Conservation (phyloP, 2,797 vertebrate genomes). For the Cheirogaleus major region DNA sequence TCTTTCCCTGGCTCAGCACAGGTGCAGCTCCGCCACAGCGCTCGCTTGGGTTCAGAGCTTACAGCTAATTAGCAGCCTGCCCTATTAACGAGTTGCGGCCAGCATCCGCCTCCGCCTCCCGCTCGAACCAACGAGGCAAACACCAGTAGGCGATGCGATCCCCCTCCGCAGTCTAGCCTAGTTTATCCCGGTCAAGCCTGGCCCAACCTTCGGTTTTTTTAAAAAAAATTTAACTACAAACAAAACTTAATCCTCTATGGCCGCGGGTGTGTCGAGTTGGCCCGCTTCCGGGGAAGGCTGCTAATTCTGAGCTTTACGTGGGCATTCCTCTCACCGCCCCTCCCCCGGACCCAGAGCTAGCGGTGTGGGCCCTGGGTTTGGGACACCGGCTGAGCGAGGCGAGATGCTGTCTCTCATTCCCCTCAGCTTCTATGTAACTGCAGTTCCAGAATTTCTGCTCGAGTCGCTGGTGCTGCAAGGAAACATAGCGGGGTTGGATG, state of each 20-base stretch:
- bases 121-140: slow-evolving; percentile 35
- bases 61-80: slow-evolving; percentile 73
- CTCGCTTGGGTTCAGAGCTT: slow-evolving; percentile 37
- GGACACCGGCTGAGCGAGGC: background rate
- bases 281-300: background rate
- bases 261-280: background rate
- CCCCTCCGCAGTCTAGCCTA: background rate
- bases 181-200: background rate
- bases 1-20: slow-evolving; percentile 63
- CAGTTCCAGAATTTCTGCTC: background rate
- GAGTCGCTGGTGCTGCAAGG: background rate
- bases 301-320: background rate
- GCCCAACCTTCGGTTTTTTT: background rate
- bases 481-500: background rate
- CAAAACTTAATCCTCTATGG: background rate
- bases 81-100: slow-evolving; percentile 28
- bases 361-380: background rate
- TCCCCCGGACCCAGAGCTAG: background rate
- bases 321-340: background rate
- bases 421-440: background rate
- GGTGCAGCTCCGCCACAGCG: slow-evolving; percentile 76
- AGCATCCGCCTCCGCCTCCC: slow-evolving; percentile 78
- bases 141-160: background rate
- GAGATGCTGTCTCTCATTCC: background rate
- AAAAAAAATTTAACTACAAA: background rate